These are phyloP conservation scores for Onychostoma macrolepis DNA, from an alignment of 2,113 vertebrate species.

Conservation along the genomic window DNA sequence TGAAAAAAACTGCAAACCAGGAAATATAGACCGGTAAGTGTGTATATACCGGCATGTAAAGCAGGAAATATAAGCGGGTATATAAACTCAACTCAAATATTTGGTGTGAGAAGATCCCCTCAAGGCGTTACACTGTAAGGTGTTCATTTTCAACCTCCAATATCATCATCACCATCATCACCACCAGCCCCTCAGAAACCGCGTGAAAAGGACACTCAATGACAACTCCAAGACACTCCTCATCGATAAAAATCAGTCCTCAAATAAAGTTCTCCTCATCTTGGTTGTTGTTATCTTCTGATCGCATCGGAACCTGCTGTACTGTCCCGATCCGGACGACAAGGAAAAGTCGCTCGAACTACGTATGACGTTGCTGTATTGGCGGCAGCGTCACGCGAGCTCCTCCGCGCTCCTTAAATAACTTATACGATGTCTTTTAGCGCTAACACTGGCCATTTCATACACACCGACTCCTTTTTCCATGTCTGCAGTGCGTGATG, in stretches of 20 bases:
- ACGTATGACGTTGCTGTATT: background rate
- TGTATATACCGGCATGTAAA: background rate
- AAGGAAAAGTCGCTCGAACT: background rate
- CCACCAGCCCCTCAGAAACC: background rate
- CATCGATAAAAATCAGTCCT: background rate
- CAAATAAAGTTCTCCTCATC: background rate
- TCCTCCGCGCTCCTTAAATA: background rate
- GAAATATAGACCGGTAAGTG: background rate
- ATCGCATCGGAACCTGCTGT: background rate
- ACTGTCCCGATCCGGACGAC: background rate
- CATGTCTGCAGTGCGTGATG: background rate
- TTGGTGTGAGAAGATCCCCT: background rate
- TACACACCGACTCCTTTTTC: too few relatives aligned
- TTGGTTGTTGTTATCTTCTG: background rate
- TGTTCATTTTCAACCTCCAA: background rate
- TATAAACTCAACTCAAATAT: background rate
- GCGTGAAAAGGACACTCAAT: conserved; percentile 17
- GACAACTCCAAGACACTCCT: background rate
- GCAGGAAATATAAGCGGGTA: background rate
- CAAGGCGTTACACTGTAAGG: background rate
- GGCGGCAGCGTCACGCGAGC: background rate
- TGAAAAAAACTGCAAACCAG: conserved; percentile 20
- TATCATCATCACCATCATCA: background rate
- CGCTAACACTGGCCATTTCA: background rate
- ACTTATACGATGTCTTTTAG: background rate